Percentiles rank a stretch among this genome's conserved stretches.
phyloP scores from a whole-genome alignment of 2,888 invertebrate genomes.

The Chrysolina haemoptera region DNA sequence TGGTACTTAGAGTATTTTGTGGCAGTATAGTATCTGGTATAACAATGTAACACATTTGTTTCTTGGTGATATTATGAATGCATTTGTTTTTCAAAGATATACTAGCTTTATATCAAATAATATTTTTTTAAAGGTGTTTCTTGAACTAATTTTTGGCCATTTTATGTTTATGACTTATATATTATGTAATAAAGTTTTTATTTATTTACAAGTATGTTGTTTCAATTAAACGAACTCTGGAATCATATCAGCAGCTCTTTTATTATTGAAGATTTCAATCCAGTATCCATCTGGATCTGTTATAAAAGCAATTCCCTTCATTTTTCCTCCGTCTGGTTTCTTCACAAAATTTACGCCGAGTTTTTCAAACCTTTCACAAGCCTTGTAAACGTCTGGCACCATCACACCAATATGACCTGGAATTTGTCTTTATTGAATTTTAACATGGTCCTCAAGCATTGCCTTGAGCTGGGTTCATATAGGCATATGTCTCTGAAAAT shows the following conservation, averaged over 20 bases:
- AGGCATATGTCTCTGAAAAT: too few species aligned
- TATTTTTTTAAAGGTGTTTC: neutral
- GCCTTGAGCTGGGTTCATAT: too few species aligned
- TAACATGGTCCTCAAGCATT: too few species aligned
- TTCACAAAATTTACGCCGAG: conserved; percentile 92
- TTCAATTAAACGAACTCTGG: neutral
- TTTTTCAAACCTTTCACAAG: conserved; percentile 88
- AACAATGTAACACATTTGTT: neutral
- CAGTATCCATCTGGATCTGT: conserved; percentile 97
- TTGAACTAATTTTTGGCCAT: neutral
- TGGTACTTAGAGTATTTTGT: conserved; percentile 13
- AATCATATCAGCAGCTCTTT: conserved; percentile 39
- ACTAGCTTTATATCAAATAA: neutral
- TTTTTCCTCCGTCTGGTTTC: conserved; percentile 90
- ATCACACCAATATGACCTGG: conserved; percentile 91
- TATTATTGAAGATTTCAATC: conserved; percentile 78
- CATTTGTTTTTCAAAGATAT: neutral
- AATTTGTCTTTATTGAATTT: conserved; percentile 35
- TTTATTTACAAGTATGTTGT: neutral
- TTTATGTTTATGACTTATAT: conserved; percentile 6
- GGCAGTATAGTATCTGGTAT: conserved; percentile 19
- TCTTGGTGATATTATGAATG: neutral
- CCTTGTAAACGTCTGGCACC: conserved; percentile 90
- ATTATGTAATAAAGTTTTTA: conserved; percentile 16
- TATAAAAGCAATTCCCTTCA: conserved; percentile 95